phyloP scores from a whole-genome alignment of 64 coral and sea anemone species.

The Acropora tenuis region DNA sequence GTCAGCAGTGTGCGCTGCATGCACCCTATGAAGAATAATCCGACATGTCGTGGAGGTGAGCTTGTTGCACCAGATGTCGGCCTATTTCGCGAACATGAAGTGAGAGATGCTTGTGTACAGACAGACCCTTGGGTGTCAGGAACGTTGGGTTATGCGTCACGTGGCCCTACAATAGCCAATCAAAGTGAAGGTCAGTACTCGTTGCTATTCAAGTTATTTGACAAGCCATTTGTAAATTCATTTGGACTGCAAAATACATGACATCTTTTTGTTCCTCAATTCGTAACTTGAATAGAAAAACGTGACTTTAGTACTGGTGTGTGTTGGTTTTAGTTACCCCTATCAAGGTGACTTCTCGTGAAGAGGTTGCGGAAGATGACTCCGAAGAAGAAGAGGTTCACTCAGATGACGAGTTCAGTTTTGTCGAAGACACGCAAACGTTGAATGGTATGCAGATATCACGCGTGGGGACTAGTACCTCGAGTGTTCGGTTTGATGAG shows the following conservation, averaged over 20 bases:
- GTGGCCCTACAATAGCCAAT: constrained; percentile 46
- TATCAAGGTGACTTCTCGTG: background rate
- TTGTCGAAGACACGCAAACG: constrained; percentile 82
- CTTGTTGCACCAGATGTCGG: constrained; percentile 47
- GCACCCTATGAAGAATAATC: constrained; percentile 77
- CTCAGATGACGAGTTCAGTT: constrained; percentile 93
- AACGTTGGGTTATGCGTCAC: constrained; percentile 46
- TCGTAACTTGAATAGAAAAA: background rate
- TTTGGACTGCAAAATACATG: too few relatives aligned
- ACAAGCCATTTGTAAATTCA: too few relatives aligned
- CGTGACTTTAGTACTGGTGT: background rate
- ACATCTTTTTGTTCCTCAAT: too few relatives aligned
- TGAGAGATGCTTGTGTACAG: constrained; percentile 91
- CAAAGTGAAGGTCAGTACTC: constrained; percentile 48
- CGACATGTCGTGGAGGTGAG: constrained; percentile 45
- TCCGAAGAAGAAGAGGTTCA: constrained; percentile 79
- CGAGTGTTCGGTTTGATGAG: constrained; percentile 3
- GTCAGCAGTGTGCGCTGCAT: constrained; percentile 83
- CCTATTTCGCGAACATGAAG: constrained; percentile 75
- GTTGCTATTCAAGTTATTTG: background rate
- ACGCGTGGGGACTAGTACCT: constrained; percentile 12
- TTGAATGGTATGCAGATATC: constrained; percentile 3
- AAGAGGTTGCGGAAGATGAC: constrained; percentile 18
- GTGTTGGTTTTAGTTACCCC: background rate
- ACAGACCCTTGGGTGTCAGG: constrained; percentile 76